These are phyloP conservation scores for Glossophaga mutica DNA, from an alignment of 2,797 vertebrate species.

Conservation along the genomic window DNA sequence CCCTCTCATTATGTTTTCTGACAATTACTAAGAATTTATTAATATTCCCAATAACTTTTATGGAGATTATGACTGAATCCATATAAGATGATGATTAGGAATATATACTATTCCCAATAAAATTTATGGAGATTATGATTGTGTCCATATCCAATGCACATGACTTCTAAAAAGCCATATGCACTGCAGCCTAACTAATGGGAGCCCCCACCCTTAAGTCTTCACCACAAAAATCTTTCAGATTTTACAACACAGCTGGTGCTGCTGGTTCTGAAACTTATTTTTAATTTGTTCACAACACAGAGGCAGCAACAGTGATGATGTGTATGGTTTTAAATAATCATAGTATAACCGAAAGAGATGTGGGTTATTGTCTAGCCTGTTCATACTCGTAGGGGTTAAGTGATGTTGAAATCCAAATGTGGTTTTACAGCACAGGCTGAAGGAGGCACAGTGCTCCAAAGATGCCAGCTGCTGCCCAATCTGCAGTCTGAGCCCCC, in stretches of 20 bases:
- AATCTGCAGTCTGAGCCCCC: fast-evolving
- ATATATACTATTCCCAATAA: background rate
- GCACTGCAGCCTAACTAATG: background rate
- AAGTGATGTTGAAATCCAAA: background rate
- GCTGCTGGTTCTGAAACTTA: background rate
- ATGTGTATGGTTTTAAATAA: background rate
- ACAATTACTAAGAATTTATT: background rate
- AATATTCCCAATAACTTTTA: background rate
- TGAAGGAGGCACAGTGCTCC: background rate
- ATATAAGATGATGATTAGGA: no score
- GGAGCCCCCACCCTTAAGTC: background rate
- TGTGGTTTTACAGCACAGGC: background rate
- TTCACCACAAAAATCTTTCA: background rate
- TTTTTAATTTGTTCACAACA: background rate
- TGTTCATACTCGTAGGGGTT: background rate
- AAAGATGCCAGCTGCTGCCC: background rate
- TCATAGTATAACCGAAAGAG: background rate
- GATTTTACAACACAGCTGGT: background rate
- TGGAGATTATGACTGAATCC: background rate
- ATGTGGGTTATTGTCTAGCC: background rate
- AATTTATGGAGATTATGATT: background rate
- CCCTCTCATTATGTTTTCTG: background rate
- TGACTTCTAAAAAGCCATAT: background rate
- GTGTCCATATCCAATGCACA: background rate
- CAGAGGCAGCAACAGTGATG: background rate